Evolutionary conservation across 1,140 invertebrate genomes (phyloP), one percentile per base, ranked within the genome.

Genomic region (Phortica variegata): DNA sequence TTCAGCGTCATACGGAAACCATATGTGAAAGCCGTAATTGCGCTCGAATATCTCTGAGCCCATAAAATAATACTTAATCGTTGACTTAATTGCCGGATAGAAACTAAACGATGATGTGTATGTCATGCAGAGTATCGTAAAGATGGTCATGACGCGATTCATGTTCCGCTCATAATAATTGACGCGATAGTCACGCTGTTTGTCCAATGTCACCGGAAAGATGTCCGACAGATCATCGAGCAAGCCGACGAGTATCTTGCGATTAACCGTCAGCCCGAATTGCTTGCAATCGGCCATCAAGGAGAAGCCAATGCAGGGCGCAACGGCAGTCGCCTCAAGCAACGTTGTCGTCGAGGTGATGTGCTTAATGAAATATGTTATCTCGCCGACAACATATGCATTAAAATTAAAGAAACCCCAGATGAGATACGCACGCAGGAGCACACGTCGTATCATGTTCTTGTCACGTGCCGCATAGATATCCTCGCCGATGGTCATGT

Each of bases 251-350:
- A 69, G 17, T 0, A 33, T 36, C 0, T 17, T 31, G 0, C 53
- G 40, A 34, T 69, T 70, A n/a, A 65, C 50, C 7, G 61, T 65
- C 40, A 69, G 1, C 0, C 65, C 60, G 2, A 69, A 59, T 26
- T 69, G 61, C 55, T 69, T 69, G 18, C 65, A 69, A 19, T 69
- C 65, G n/a, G 65, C 52, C 65, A 69, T 68, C 21, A 69, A 68
- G 18, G 61, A 61, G 39, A 69, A 69, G 26, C 65, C 65, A 18
- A 69, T 69, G 36, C 65, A 69, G 1, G 65, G 65, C 0, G 60
- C 65, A 17, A 69, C 65, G 1, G 65, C 65, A 0, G 65, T 70
- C 2, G 65, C 65, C 46, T 65, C 65, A 49, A 69, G 26, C 6
- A 69, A n/a, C 0, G 65, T 68, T 0, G 60, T 59, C 6, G 65